Evolutionary conservation across 2,113 vertebrate genomes (phyloP).

Genomic region (Sphyrna mokarran): DNA sequence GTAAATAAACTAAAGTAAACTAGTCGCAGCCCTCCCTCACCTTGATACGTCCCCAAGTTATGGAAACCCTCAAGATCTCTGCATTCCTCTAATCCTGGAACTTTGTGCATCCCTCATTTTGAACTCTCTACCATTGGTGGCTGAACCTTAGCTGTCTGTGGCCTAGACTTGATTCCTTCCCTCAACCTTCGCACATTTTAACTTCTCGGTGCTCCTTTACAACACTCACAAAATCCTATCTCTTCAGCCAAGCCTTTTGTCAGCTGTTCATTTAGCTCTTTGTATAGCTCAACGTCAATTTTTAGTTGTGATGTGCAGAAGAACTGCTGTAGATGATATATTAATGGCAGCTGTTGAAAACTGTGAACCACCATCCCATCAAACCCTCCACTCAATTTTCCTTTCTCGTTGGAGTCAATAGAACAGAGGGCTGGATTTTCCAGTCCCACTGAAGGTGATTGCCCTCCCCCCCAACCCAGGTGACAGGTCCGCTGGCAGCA

Average conservation of each 20-base stretch:
- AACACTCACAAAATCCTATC: background rate
- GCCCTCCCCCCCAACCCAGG: no score
- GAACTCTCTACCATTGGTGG: background rate
- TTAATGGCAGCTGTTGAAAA: background rate
- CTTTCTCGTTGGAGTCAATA: background rate
- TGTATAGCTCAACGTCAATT: background rate
- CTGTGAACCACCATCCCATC: background rate
- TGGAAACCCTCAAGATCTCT: background rate
- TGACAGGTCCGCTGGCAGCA: no score
- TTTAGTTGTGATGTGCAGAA: background rate
- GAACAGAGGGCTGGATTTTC: no score
- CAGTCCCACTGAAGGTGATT: no score
- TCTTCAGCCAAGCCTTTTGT: background rate
- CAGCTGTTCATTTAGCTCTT: background rate
- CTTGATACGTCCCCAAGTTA: background rate
- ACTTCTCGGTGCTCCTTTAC: background rate
- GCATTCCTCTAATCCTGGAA: background rate
- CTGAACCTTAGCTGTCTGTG: background rate
- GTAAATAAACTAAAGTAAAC: no score
- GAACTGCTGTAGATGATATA: background rate
- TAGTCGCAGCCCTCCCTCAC: background rate
- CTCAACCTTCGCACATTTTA: background rate
- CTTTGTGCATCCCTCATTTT: background rate
- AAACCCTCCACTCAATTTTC: background rate
- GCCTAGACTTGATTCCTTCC: background rate